Base-by-base conservation (phyloP, 2,113 vertebrate species). In the Sorex fumeus region DNA sequence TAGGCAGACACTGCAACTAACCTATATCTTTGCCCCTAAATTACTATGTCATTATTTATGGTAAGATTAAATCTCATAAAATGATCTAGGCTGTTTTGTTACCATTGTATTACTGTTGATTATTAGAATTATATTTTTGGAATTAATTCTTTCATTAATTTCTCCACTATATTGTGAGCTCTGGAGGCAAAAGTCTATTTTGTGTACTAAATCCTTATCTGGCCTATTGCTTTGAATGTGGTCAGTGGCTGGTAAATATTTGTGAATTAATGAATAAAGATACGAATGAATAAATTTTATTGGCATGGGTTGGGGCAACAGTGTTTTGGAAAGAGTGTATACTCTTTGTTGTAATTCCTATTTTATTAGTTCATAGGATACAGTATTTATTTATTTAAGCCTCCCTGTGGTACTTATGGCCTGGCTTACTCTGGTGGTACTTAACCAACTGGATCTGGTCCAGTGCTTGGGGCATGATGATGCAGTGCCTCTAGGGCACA, bases 71-170 rank as follows among this genome's bases (percentile, higher is more conserved):
- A 62, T 84, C 28, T 45, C 74, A 69, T 12, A 78, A 60, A 94
- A 82, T 66, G 67, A 80, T 88, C 4, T 6, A 72, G 0, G 30
- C 30, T 30, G 13, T 88, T 21, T 87, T 85, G 13, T 83, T 79
- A 57, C 45, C 0, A 60, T 32, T 94, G 32, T 28, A 15, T 93
- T 66, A 28, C 19, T 88, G 30, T n/a, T 80, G 25, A 69, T 67
- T 62, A 60, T 84, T 90, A 66, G n/a, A 88, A 64, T 64, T 34
- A 4, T 69, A 15, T 47, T 82, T 34, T n/a, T 87, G 71, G 34
- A 91, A 81, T 91, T 84, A 3, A 93, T 93, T 93, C 32, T 84
- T 69, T 92, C 21, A 40, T 57, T 84, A 70, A 67, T 87, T 92
- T 77, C 53, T 27, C 25, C 8, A 88, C 47, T 66, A 47, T 3